These are phyloP conservation scores for Dreissena polymorpha DNA, from an alignment of 1,140 invertebrate genomes.

Conservation along the genomic window DNA sequence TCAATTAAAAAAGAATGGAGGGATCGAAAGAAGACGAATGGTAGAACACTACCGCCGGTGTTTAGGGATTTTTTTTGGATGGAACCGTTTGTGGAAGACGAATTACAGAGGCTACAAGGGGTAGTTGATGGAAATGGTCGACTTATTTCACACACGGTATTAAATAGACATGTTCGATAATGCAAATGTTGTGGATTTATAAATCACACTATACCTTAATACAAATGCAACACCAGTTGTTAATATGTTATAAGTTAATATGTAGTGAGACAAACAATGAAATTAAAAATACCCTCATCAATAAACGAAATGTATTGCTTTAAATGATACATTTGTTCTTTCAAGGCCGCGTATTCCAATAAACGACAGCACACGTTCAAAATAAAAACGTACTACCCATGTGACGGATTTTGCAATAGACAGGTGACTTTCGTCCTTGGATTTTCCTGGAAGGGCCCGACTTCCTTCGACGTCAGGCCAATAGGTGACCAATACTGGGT, in stretches of 20 bases:
- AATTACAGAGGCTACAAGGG: slow-evolving; percentile 10
- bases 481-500: not conserved
- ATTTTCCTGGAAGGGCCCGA: slow-evolving; percentile 38
- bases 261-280: no score
- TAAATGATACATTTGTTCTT: not conserved
- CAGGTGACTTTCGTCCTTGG: slow-evolving; percentile 38
- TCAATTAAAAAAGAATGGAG: slow-evolving; percentile 33
- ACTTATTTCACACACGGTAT: slow-evolving; percentile 16
- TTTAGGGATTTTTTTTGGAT: slow-evolving; percentile 21
- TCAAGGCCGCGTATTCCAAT: not conserved
- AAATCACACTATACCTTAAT: no score
- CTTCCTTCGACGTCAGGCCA: slow-evolving; percentile 28
- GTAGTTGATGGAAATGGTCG: slow-evolving; percentile 21
- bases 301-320: no score
- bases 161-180: not conserved
- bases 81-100: slow-evolving; percentile 21
- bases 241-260: no score
- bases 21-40: slow-evolving; percentile 13
- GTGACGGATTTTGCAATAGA: slow-evolving; percentile 18
- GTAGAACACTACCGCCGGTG: not conserved
- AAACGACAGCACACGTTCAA: slow-evolving; percentile 15
- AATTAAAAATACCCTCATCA: no score
- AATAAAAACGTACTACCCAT: slow-evolving; percentile 37
- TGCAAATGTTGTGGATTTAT: no score
- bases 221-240: no score